Evolutionary conservation across 1,140 invertebrate species (phyloP).

Genomic region (Drosophila nannoptera): DNA sequence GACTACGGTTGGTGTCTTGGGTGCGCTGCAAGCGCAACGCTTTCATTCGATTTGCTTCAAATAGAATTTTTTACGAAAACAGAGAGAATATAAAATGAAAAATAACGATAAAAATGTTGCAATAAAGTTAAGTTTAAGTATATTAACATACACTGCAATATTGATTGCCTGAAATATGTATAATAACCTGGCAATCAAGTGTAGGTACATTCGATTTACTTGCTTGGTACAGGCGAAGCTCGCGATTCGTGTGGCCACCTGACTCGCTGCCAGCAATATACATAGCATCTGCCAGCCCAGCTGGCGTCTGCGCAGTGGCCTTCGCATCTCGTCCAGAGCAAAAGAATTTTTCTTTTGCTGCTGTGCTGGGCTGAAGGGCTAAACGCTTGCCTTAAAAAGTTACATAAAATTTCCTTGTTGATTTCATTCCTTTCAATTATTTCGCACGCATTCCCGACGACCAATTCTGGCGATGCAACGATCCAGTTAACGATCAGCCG

Average conservation of each 20-base stretch:
- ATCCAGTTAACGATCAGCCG: not conserved
- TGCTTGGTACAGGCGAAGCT: not conserved
- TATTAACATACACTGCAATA: not conserved
- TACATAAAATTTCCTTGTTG: conserved; percentile 42
- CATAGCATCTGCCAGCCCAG: conserved; percentile 25
- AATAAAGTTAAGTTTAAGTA: not conserved
- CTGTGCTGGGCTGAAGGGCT: conserved; percentile 33
- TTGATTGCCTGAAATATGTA: not conserved
- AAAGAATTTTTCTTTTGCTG: conserved; percentile 40
- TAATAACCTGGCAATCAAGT: not conserved
- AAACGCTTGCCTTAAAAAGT: conserved; percentile 22
- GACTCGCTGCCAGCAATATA: conserved; percentile 30
- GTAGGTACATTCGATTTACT: not conserved
- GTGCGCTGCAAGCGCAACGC: no score
- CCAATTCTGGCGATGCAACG: not conserved
- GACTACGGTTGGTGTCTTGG: no score
- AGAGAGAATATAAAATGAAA: not conserved
- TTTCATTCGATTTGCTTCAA: not conserved
- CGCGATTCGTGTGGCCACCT: conserved; percentile 7
- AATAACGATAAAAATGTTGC: not conserved
- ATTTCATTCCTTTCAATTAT: conserved; percentile 16
- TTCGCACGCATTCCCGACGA: not conserved
- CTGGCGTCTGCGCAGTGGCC: conserved; percentile 36
- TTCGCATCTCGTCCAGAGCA: conserved; percentile 21
- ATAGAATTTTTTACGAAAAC: not conserved